Conservation (phyloP, 2,113 vertebrate genomes). For the Periophthalmus modestus region DNA sequence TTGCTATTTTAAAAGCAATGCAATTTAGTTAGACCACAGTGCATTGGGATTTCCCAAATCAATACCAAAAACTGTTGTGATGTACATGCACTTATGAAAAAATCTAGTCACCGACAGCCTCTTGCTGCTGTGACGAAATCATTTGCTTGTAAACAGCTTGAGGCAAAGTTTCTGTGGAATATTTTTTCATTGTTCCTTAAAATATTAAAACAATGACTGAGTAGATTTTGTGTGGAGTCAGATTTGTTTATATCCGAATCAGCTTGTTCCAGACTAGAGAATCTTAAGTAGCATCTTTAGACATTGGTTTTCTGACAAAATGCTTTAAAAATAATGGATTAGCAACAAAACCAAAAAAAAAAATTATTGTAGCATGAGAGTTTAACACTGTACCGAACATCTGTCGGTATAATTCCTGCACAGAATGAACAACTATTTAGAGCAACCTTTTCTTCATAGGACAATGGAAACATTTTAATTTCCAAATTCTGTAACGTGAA, state of each 20-base stretch:
- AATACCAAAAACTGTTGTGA: slow-evolving; percentile 45
- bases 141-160: not conserved
- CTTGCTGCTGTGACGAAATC: slow-evolving; percentile 1
- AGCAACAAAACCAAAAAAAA: too few relatives aligned
- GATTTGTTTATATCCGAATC: not conserved
- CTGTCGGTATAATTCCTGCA: not conserved
- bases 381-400: not conserved
- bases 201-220: slow-evolving; percentile 6
- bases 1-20: slow-evolving; percentile 40
- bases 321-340: too few relatives aligned
- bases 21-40: slow-evolving; percentile 29
- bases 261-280: not conserved
- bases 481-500: not conserved
- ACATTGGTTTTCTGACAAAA: too few relatives aligned
- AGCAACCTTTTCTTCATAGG: too few relatives aligned
- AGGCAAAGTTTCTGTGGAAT: slow-evolving; percentile 1
- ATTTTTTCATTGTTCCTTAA: not conserved
- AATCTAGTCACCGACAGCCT: slow-evolving; percentile 35
- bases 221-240: not conserved
- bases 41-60: slow-evolving; percentile 24
- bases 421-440: not conserved
- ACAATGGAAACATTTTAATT: too few relatives aligned
- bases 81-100: slow-evolving; percentile 21
- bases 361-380: not conserved
- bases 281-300: not conserved